These are phyloP conservation scores for Antheraea assamensis DNA, from an alignment of 2,888 invertebrate species.

Conservation along the genomic window DNA sequence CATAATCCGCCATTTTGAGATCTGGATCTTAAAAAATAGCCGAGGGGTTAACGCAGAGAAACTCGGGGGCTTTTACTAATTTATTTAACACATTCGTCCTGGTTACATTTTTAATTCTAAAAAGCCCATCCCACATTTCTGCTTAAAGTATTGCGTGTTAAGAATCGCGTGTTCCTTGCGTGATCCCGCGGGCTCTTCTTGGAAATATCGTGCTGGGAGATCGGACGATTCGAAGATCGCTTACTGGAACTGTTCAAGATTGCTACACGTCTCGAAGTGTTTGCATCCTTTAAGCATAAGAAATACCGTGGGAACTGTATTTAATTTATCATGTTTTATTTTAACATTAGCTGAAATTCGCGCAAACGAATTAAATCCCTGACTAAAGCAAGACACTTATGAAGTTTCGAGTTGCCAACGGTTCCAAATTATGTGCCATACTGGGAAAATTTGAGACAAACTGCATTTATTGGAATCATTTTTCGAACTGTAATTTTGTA, in stretches of 20 bases:
- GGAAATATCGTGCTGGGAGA: slow-evolving; percentile 7
- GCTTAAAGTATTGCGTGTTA: not conserved
- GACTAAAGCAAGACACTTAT: not conserved
- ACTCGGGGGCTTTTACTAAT: too few species aligned
- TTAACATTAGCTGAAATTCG: not conserved
- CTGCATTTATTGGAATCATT: not conserved
- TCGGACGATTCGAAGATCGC: not conserved
- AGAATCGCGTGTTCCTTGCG: not conserved
- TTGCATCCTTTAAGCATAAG: not conserved
- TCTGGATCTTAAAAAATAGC: too few species aligned
- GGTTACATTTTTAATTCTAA: not conserved
- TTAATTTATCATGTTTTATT: not conserved
- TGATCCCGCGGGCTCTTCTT: not conserved
- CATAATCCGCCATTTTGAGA: too few species aligned
- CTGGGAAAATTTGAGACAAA: not conserved
- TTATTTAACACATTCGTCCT: too few species aligned
- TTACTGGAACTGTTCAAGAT: not conserved
- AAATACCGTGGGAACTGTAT: not conserved
- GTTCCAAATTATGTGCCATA: not conserved
- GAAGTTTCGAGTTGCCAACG: not conserved
- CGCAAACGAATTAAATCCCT: not conserved
- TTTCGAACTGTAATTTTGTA: too few species aligned
- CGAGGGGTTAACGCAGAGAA: too few species aligned
- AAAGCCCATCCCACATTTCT: not conserved
- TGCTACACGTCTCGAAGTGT: not conserved